Evolutionary conservation across 2,113 vertebrate genomes (phyloP).

Genomic region (Gulo gulo): DNA sequence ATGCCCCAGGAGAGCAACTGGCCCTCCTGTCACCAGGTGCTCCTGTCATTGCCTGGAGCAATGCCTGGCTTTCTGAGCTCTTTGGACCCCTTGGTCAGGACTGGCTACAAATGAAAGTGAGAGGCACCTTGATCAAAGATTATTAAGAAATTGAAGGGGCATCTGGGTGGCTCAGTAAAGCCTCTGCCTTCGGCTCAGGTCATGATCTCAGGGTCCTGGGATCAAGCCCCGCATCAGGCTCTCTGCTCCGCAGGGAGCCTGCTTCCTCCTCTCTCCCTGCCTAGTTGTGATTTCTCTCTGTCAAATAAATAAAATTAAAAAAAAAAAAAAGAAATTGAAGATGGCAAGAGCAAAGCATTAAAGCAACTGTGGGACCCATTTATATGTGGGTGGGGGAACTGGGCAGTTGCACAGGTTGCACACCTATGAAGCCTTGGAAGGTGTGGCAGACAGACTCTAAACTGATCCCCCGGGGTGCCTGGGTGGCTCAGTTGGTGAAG

Average conservation of each 20-base stretch:
- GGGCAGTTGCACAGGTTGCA: not conserved
- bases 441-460: not conserved
- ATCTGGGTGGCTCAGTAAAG: too few relatives aligned
- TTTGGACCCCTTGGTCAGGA: not conserved
- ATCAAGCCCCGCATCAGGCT: too few relatives aligned
- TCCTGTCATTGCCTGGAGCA: not conserved
- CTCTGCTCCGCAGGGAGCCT: too few relatives aligned
- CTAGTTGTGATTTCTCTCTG: too few relatives aligned
- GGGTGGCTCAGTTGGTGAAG: not conserved
- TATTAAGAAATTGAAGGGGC: not conserved
- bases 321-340: not conserved
- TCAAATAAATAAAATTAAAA: too few relatives aligned
- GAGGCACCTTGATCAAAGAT: not conserved
- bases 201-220: too few relatives aligned
- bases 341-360: not conserved
- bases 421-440: not conserved
- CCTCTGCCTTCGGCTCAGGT: too few relatives aligned
- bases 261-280: too few relatives aligned
- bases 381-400: not conserved
- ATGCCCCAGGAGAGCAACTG: not conserved
- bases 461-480: not conserved
- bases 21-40: not conserved
- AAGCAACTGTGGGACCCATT: not conserved
- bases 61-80: not conserved
- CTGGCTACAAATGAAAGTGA: not conserved